Evolutionary conservation across 1,140 invertebrate genomes (phyloP).

Genomic region (Apocrypta bakeri): DNA sequence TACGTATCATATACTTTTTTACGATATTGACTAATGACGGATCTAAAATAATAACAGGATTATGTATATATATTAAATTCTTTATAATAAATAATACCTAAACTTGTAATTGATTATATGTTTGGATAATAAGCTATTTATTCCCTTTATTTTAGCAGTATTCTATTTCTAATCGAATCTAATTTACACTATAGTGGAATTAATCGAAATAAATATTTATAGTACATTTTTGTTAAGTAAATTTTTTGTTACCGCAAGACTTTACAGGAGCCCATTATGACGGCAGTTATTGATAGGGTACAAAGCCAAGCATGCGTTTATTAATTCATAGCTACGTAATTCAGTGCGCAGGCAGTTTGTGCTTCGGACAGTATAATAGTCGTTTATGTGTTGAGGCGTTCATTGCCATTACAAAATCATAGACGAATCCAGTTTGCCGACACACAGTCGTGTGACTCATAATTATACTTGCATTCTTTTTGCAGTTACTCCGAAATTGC

Average conservation of each 20-base stretch:
- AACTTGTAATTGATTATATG: no score
- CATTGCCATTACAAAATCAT: constrained; percentile 58
- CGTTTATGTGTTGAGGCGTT: neutral
- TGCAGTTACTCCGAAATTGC: neutral
- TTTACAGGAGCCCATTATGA: neutral
- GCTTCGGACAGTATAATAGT: constrained; percentile 38
- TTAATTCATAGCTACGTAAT: constrained; percentile 58
- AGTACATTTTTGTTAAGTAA: neutral
- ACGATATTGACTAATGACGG: constrained; percentile 1
- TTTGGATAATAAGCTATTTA: no score
- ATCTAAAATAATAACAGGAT: no score
- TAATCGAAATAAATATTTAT: no score
- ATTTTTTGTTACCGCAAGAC: neutral
- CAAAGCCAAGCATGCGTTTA: constrained; percentile 58
- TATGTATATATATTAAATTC: no score
- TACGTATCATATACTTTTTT: constrained; percentile 9
- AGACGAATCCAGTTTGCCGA: constrained; percentile 47
- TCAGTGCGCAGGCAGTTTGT: constrained; percentile 42
- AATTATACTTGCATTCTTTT: constrained; percentile 45
- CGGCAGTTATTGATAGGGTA: constrained; percentile 53
- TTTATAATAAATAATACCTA: no score
- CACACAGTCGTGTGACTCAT: constrained; percentile 58
- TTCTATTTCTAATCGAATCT: no score
- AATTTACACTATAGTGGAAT: no score
- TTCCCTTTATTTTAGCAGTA: no score